Evolutionary conservation across 2,113 vertebrate genomes (phyloP).

Genomic region (Hippopotamus amphibius): DNA sequence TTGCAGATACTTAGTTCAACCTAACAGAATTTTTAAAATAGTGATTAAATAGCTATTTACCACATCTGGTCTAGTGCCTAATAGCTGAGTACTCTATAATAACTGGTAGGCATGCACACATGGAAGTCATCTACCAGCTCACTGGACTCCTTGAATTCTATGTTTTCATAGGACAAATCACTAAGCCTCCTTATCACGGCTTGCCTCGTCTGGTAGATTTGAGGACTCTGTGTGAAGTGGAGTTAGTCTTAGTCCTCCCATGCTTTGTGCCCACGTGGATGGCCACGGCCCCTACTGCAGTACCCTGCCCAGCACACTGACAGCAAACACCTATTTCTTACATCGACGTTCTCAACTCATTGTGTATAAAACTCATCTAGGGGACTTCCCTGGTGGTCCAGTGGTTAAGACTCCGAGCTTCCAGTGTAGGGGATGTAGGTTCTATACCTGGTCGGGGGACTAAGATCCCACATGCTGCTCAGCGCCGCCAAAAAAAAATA

Average conservation of each 20-base stretch:
- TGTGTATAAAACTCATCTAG: background rate
- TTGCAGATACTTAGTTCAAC: background rate
- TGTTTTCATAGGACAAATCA: background rate
- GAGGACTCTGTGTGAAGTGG: background rate
- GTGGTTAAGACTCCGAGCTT: too few relatives aligned
- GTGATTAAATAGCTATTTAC: background rate
- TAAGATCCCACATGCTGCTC: too few relatives aligned
- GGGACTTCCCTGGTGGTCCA: too few relatives aligned
- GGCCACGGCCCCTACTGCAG: rapidly evolving
- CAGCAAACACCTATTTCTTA: background rate
- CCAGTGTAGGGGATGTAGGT: too few relatives aligned
- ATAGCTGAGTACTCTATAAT: background rate
- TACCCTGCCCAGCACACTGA: rapidly evolving
- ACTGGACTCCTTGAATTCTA: background rate
- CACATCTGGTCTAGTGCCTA: background rate
- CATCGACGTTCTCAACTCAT: background rate
- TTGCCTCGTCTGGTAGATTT: background rate
- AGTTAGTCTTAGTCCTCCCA: background rate
- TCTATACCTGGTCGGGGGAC: too few relatives aligned
- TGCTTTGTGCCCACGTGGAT: rapidly evolving
- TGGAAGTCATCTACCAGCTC: background rate
- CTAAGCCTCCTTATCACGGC: background rate
- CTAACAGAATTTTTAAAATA: background rate
- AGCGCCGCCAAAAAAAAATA: too few relatives aligned
- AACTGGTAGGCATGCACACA: background rate